These are phyloP conservation scores for Cryptotis parvus DNA, from an alignment of 2,113 vertebrate species.

Conservation along the genomic window DNA sequence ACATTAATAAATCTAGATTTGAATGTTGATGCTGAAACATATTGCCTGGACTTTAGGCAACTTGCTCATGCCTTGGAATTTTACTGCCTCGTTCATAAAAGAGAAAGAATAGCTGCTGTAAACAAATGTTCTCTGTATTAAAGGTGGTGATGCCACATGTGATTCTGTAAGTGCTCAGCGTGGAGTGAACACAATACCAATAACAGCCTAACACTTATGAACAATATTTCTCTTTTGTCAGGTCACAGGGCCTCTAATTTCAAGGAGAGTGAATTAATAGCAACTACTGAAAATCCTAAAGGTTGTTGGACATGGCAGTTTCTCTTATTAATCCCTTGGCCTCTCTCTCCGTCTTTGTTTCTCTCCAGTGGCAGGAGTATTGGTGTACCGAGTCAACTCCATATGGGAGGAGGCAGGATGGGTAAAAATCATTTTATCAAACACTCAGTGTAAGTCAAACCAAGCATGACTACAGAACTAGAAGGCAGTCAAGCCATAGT, in stretches of 20 bases:
- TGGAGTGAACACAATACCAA: not conserved
- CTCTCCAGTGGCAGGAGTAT: not conserved
- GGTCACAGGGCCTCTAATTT: not conserved
- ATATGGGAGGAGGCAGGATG: accelerated
- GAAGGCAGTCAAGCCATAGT: not conserved
- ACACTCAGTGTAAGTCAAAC: not conserved
- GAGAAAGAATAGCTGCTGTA: not conserved
- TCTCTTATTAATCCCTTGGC: not conserved
- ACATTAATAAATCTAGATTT: not conserved
- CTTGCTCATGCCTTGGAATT: not conserved
- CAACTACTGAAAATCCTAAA: not conserved
- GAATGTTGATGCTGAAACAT: not conserved
- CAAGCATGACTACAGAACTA: not conserved
- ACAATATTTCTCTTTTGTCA: not conserved
- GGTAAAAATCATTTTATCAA: not conserved
- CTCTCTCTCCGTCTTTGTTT: not conserved
- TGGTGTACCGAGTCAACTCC: not conserved
- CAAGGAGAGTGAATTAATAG: not conserved
- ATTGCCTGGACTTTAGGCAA: not conserved
- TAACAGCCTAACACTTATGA: not conserved
- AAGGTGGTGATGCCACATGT: not conserved
- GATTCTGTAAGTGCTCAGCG: accelerated
- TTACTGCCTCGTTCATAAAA: not conserved
- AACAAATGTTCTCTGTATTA: not conserved
- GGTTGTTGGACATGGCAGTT: not conserved